Conservation (phyloP, 1,140 invertebrate genomes). For the Dendroctonus valens region DNA sequence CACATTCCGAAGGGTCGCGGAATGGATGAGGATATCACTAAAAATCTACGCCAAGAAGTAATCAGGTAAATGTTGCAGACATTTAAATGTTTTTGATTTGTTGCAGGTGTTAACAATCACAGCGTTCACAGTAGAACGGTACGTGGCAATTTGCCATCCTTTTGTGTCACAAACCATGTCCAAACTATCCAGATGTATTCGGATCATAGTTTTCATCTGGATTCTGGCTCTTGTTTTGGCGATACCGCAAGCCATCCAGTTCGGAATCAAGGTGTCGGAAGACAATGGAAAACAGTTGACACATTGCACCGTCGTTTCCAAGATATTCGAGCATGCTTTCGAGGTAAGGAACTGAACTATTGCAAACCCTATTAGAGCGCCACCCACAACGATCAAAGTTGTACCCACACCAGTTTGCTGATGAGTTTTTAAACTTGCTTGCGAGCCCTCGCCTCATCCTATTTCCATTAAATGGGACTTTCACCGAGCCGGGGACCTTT, state of each 20-base stretch:
- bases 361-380: neutral
- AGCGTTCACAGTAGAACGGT: constrained; percentile 71
- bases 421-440: no score
- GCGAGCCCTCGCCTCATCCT: no score
- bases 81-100: no score
- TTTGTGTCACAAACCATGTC: constrained; percentile 51
- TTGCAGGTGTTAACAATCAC: constrained; percentile 61
- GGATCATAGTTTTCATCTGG: constrained; percentile 62
- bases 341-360: constrained; percentile 40
- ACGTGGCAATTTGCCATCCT: constrained; percentile 71
- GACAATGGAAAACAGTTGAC: constrained; percentile 36
- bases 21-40: no score
- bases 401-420: no score
- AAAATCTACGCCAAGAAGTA: no score
- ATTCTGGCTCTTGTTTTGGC: constrained; percentile 56
- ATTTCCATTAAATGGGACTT: no score
- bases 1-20: no score
- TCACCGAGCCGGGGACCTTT: no score
- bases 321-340: constrained; percentile 51
- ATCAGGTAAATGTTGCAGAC: no score
- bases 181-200: constrained; percentile 59
- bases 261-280: constrained; percentile 45
- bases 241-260: constrained; percentile 57
- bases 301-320: constrained; percentile 41
- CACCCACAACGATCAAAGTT: no score